Evolutionary conservation across 2,888 invertebrate genomes (phyloP).

Genomic region (Hipparchia semele): DNA sequence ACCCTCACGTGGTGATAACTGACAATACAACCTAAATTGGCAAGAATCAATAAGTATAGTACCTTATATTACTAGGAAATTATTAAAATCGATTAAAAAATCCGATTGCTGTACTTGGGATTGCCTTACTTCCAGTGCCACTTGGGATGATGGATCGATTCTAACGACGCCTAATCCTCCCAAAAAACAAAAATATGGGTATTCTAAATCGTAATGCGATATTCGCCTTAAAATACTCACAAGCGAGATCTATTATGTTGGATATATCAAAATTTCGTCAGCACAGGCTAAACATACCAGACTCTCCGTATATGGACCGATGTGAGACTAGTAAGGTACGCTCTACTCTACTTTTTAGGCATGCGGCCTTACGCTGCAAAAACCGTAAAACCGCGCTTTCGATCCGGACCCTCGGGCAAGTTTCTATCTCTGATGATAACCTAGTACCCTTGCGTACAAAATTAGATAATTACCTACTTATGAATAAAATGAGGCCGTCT

Average conservation of each 20-base stretch:
- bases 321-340: constrained; percentile 42
- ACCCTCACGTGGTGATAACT: no score
- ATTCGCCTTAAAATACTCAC: neutral
- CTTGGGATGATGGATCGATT: no score
- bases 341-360: constrained; percentile 49
- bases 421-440: constrained; percentile 69
- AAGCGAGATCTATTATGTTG: neutral
- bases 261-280: constrained; percentile 15
- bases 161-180: no score
- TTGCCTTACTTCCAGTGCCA: no score
- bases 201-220: no score
- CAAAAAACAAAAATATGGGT: no score
- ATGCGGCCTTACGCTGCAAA: constrained; percentile 59
- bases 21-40: no score
- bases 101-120: no score
- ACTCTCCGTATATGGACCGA: constrained; percentile 30
- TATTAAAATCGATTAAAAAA: no score
- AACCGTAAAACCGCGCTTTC: constrained; percentile 74
- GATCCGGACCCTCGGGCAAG: constrained; percentile 67
- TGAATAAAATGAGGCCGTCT: neutral
- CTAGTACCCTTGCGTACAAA: constrained; percentile 50
- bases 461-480: constrained; percentile 1
- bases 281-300: constrained; percentile 19
- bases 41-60: no score
- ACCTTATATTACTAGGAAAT: no score